A percentile compares a stretch with the other conserved stretches of the same genome.
Evolutionary conservation across 2,888 invertebrate species (phyloP).

Genomic region (Leptopilina syphax): DNA sequence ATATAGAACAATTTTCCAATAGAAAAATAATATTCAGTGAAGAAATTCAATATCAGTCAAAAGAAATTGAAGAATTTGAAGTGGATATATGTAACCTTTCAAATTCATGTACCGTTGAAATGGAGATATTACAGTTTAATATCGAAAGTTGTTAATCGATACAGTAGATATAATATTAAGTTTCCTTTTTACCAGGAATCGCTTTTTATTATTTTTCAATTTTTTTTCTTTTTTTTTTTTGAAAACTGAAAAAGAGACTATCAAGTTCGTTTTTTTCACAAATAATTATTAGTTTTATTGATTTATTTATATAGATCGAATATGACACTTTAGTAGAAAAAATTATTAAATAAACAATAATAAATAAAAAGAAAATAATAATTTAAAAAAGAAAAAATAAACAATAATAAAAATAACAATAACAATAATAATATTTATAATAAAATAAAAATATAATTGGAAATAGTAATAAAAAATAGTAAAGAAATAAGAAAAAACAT

Average conservation of each 20-base stretch:
- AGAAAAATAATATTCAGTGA: background rate
- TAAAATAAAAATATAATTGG: too few relatives aligned
- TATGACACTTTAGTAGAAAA: too few relatives aligned
- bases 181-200: background rate
- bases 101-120: background rate
- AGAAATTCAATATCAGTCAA: conserved; percentile 6
- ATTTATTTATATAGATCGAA: too few relatives aligned
- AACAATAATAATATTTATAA: too few relatives aligned
- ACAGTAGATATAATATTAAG: background rate
- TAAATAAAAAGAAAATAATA: too few relatives aligned
- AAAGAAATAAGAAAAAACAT: too few relatives aligned
- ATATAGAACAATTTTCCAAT: background rate
- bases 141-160: conserved; percentile 5
- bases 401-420: too few relatives aligned
- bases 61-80: conserved; percentile 10
- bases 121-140: background rate
- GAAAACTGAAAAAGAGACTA: background rate
- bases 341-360: too few relatives aligned
- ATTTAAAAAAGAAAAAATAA: too few relatives aligned
- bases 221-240: background rate
- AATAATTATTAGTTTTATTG: too few relatives aligned
- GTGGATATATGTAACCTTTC: conserved; percentile 5
- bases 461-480: too few relatives aligned
- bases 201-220: background rate
- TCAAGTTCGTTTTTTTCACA: too few relatives aligned